phyloP scores from a whole-genome alignment of 2,797 vertebrate genomes.

The Heteromormyrus szaboi region DNA sequence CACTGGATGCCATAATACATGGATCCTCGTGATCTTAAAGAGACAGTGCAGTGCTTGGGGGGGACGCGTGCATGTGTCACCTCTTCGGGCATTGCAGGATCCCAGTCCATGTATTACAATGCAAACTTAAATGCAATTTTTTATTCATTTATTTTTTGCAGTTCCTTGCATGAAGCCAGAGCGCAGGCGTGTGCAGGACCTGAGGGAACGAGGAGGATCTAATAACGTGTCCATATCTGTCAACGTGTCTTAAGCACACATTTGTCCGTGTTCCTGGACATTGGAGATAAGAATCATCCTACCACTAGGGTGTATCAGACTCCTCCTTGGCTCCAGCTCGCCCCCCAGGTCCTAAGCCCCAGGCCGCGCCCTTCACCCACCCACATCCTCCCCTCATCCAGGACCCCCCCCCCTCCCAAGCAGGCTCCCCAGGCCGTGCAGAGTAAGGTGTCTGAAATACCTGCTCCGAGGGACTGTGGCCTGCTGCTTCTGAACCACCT shows the following conservation, averaged over 20 bases:
- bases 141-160: background rate
- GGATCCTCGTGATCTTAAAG: background rate
- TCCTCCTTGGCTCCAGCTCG: conserved; percentile 7
- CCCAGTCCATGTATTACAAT: conserved; percentile 9
- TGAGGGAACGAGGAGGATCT: conserved; percentile 37
- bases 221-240: conserved; percentile 27
- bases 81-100: background rate
- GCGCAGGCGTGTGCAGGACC: conserved; percentile 17
- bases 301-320: conserved; percentile 34
- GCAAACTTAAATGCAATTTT: background rate
- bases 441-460: conserved; percentile 59
- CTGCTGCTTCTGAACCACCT: conserved; percentile 45
- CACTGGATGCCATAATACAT: background rate
- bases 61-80: background rate
- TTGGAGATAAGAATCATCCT: conserved; percentile 42
- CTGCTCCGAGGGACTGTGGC: conserved; percentile 45
- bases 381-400: background rate
- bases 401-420: background rate
- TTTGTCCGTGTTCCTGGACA: conserved; percentile 34
- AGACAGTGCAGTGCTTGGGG: background rate
- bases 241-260: conserved; percentile 22
- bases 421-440: conserved; percentile 49
- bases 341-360: background rate
- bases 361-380: background rate
- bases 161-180: background rate